phyloP scores from a whole-genome alignment of 2,888 invertebrate genomes.

The Eudemis profundana region DNA sequence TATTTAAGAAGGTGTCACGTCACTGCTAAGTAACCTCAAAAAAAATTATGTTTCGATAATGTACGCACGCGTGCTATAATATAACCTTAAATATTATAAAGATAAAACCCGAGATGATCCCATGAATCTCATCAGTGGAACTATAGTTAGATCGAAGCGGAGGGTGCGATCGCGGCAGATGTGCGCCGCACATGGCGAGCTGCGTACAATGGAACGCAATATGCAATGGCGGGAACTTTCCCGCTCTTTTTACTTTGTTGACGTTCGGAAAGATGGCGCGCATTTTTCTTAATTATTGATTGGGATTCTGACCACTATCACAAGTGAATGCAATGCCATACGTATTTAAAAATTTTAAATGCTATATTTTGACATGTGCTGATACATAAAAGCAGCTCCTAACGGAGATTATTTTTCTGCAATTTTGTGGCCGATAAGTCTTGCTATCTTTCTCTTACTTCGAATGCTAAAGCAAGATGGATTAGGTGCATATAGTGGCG shows the following conservation, averaged over 20 bases:
- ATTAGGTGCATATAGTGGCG: too few species aligned
- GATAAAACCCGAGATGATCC: constrained; percentile 10
- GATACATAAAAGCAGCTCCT: too few species aligned
- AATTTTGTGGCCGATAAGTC: too few species aligned
- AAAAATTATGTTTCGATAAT: neutral
- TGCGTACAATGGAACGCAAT: constrained; percentile 77
- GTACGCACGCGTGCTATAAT: neutral
- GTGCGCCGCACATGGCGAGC: constrained; percentile 71
- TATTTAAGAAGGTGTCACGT: neutral
- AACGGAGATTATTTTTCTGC: too few species aligned
- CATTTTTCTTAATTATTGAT: constrained; percentile 24
- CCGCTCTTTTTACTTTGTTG: constrained; percentile 67
- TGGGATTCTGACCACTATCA: neutral
- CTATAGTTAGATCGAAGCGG: constrained; percentile 45
- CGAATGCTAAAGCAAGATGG: too few species aligned
- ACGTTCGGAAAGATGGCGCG: constrained; percentile 24
- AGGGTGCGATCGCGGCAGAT: constrained; percentile 66
- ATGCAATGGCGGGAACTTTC: constrained; percentile 78
- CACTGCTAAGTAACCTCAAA: neutral
- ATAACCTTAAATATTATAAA: neutral
- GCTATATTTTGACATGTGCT: too few species aligned
- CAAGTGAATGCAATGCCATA: neutral
- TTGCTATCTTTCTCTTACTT: too few species aligned
- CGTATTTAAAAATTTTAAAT: neutral
- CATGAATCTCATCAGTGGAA: constrained; percentile 24